A percentile compares a stretch with the other conserved stretches of the same genome.
These are phyloP conservation scores for Stenoptilia bipunctidactyla DNA, from an alignment of 2,888 invertebrate genomes.

Conservation along the genomic window DNA sequence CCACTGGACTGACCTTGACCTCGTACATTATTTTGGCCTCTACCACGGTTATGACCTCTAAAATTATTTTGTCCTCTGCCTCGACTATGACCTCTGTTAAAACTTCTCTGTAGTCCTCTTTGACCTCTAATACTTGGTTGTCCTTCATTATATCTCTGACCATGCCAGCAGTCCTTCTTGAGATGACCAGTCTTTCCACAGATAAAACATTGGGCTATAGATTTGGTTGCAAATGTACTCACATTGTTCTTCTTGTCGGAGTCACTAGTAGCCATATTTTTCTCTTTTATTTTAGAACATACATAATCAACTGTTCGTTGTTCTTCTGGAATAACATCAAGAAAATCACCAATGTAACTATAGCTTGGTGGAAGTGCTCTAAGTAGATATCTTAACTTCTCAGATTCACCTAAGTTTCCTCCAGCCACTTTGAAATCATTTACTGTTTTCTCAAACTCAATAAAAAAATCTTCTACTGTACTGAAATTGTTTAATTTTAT, in stretches of 20 bases:
- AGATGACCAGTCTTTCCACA: constrained; percentile 19
- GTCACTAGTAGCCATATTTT: constrained; percentile 15
- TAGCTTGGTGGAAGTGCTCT: too few relatives aligned
- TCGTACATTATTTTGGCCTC: constrained; percentile 5
- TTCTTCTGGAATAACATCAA: constrained; percentile 20
- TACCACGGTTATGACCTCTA: constrained; percentile 9
- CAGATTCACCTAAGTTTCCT: too few relatives aligned
- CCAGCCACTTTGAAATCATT: too few relatives aligned
- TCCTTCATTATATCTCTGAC: constrained; percentile 10
- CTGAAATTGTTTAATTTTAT: too few relatives aligned
- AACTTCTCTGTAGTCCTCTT: constrained; percentile 11
- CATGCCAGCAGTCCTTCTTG: constrained; percentile 16
- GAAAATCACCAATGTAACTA: too few relatives aligned
- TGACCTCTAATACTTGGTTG: constrained; percentile 10
- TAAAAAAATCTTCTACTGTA: too few relatives aligned
- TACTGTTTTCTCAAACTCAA: too few relatives aligned
- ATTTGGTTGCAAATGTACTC: constrained; percentile 15
- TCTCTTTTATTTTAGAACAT: constrained; percentile 18
- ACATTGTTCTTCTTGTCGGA: constrained; percentile 16
- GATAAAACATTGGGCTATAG: constrained; percentile 15
- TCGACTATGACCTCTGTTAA: constrained; percentile 7
- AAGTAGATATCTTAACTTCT: too few relatives aligned
- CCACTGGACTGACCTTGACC: too few relatives aligned
- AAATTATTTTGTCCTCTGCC: constrained; percentile 1
- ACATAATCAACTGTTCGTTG: constrained; percentile 20